Evolutionary conservation across 2,113 vertebrate genomes (phyloP), one percentile per base, ranked within the genome.

Genomic region (Pterocles orientalis): DNA sequence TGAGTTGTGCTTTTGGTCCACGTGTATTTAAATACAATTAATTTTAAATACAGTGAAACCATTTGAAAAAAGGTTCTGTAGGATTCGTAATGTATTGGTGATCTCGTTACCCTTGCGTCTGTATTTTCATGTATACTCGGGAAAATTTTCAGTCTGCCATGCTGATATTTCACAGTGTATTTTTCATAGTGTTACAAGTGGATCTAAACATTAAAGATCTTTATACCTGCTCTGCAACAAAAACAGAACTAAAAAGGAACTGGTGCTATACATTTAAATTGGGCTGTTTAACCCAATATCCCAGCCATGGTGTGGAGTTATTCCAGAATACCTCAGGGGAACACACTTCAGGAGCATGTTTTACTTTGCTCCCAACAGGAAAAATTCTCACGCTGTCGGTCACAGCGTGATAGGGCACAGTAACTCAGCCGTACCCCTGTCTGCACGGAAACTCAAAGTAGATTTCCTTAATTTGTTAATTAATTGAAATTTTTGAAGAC

Each of bases 161-260:
- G n/a, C 57, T 84, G 83, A 71, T 84, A 82, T 61, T 91, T 80
- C 58, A 61, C 88, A 91, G 92, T 50, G 50, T 71, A 43, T 82
- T 81, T 91, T 84, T 82, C 57, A 36, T 57, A n/a, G 69, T 2
- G 3, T 31, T 85, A 14, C 72, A 92, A 95, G 79, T 84, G 70
- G 45, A 91, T 97, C 98, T 97, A 96, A 98, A 97, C 96, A 97
- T 98, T 98, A 98, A 68, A 94, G 33, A 23, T 36, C 53, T 79
- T 91, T 86, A 45, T 84, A 86, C 71, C 53, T 82, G n/a, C 77
- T 79, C 57, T 75, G 62, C 72, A 93, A 41, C 45, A 75, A 75
- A 95, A 95, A 92, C 65, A 96, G 70, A 84, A 79, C 80, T 93
- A 47, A 69, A 94, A 94, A 88, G 45, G 72, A 56, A 25, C 80